Conservation (phyloP, 2,113 vertebrate genomes). For the Callipepla squamata region DNA sequence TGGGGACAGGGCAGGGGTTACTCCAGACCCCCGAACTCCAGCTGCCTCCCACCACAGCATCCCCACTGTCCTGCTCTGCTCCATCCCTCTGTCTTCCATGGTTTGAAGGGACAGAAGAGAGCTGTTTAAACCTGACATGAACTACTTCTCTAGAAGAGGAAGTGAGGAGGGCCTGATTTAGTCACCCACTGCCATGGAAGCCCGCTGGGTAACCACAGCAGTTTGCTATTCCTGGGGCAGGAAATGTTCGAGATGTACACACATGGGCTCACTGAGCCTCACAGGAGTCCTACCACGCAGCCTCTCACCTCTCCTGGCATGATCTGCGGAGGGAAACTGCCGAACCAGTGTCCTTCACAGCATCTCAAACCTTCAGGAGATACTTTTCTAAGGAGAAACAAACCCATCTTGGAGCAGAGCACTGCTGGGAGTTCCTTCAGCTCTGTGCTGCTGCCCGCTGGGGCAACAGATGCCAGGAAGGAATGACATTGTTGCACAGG, state of each 20-base stretch:
- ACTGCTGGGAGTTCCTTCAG: not conserved
- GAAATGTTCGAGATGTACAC: not conserved
- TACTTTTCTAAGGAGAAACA: constrained; percentile 30
- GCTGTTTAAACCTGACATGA: not conserved
- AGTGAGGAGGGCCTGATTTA: not conserved
- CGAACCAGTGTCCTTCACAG: not conserved
- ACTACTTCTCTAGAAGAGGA: not conserved
- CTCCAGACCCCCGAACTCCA: not conserved
- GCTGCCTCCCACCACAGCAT: no score
- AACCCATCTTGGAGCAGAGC: not conserved
- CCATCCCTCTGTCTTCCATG: no score
- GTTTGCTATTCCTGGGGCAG: not conserved
- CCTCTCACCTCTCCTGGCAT: not conserved
- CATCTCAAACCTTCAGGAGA: constrained; percentile 24
- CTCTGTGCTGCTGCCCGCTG: no score
- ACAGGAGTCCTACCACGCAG: not conserved
- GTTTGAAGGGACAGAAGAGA: not conserved
- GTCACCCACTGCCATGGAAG: not conserved
- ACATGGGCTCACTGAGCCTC: not conserved
- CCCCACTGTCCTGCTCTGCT: no score
- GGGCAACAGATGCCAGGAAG: constrained; percentile 8
- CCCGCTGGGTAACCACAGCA: not conserved
- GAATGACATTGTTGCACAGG: not conserved
- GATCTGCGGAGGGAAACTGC: not conserved
- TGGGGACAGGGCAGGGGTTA: fast-evolving